Evolutionary conservation across 2,888 invertebrate genomes (phyloP).

Genomic region (Pecten maximus): DNA sequence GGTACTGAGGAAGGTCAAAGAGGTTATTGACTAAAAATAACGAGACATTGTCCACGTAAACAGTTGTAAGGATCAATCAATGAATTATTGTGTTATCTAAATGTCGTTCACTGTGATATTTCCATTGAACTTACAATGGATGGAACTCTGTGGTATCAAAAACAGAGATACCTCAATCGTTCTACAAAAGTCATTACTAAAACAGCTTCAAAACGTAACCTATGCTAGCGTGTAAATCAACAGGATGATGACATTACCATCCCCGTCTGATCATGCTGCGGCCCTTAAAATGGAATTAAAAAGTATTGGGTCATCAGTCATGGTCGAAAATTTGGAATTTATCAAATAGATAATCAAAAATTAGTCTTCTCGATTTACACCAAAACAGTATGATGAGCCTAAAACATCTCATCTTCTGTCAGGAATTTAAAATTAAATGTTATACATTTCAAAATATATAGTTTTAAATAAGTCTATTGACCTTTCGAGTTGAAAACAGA

Average conservation of each 20-base stretch:
- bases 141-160: neutral
- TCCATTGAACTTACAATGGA: neutral
- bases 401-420: neutral
- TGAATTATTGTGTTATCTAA: neutral
- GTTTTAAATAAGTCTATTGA: neutral
- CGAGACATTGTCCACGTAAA: neutral
- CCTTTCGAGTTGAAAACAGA: neutral
- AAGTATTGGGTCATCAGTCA: neutral
- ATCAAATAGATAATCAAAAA: neutral
- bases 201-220: neutral
- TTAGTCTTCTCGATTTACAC: neutral
- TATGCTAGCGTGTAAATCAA: neutral
- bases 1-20: neutral
- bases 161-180: neutral
- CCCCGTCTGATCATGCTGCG: neutral
- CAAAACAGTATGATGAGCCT: neutral
- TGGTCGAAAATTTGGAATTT: neutral
- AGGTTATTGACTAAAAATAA: neutral
- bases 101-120: neutral
- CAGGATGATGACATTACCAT: neutral
- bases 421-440: neutral
- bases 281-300: neutral
- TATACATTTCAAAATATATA: slow-evolving; percentile 6
- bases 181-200: neutral
- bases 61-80: neutral